These are phyloP conservation scores for Thereva nobilitata DNA, from an alignment of 2,888 invertebrate species.

Conservation along the genomic window DNA sequence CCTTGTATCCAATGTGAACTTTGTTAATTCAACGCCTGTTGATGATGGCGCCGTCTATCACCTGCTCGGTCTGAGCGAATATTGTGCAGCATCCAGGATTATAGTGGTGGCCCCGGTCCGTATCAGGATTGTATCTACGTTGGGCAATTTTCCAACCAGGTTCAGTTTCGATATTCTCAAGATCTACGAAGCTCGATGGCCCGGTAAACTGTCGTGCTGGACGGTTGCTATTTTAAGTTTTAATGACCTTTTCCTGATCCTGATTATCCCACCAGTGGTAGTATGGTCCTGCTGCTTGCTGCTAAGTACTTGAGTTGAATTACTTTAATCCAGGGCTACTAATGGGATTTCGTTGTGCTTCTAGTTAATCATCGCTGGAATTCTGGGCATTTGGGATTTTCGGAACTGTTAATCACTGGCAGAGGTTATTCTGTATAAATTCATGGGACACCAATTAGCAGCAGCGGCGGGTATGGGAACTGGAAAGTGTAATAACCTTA, in stretches of 20 bases:
- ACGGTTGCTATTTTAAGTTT: constrained; percentile 2
- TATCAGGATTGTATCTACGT: no score
- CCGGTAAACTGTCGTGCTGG: not conserved
- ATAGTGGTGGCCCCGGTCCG: not conserved
- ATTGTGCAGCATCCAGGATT: constrained; percentile 1
- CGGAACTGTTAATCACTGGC: no score
- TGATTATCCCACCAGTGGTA: constrained; percentile 11
- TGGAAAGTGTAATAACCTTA: not conserved
- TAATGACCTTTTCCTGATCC: constrained; percentile 8
- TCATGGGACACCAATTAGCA: constrained; percentile 9
- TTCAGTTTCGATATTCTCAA: no score
- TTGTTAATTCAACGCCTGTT: constrained; percentile 18
- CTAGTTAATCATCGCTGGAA: constrained; percentile 16
- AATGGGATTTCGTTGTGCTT: constrained; percentile 28
- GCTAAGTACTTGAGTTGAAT: constrained; percentile 17
- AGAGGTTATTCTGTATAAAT: not conserved
- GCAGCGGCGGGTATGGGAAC: no score
- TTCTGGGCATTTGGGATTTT: not conserved
- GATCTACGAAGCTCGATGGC: no score
- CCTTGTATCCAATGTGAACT: not conserved
- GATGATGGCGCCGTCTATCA: constrained; percentile 14
- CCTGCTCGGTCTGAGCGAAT: constrained; percentile 1
- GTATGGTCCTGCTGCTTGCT: constrained; percentile 2
- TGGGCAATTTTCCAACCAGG: no score
- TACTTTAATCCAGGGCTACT: constrained; percentile 20